Base-by-base conservation (phyloP, 1,140 invertebrate species). In the Diorhabda carinulata region DNA sequence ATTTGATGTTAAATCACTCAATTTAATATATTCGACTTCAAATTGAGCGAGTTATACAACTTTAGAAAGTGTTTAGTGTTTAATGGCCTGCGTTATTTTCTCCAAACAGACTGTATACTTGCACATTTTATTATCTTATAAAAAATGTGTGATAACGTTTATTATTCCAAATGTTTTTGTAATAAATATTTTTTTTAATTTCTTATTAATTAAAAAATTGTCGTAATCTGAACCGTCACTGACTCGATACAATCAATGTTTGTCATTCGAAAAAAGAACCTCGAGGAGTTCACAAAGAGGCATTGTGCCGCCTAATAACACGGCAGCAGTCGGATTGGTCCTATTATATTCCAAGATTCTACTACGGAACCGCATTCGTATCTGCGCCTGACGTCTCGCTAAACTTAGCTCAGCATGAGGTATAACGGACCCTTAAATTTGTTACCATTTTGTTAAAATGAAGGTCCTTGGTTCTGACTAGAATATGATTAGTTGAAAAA, bases 261-360 rank as follows among this genome's bases (percentile, higher is more conserved):
- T 74, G 72, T 76, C 74, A 71, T 73, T 66, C 47, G 59, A 73
- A 72, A 67, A 65, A 67, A 45, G 60, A 40, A 45, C 43, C 57
- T 58, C 64, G 64, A 59, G 60, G 45, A 43, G 58, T 70, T 67
- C 64, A 72, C 70, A 72, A 72, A 72, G 73, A 68, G 61, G 67
- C 67, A 76, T 76, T 77, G 74, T 77, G 67, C 66, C 64, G 72
- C 62, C 73, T 77, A 77, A 77, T 77, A 72, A 77, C 75, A 72
- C 70, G 71, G 72, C 72, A 72, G 68, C 70, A 69, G 63, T 61
- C 72, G 73, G 73, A 77, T 77, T 75, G 75, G 73, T 70, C 75
- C 74, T 77, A 77, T 77, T 77, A 75, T 77, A 70, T 72, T 72
- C n/a, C 71, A 70, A 77, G 75, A 77, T 77, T 77, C 70, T 75